Percentiles rank a stretch among this genome's conserved stretches.
phyloP scores from a whole-genome alignment of 2,113 vertebrate genomes.

The Phoenicopterus ruber region DNA sequence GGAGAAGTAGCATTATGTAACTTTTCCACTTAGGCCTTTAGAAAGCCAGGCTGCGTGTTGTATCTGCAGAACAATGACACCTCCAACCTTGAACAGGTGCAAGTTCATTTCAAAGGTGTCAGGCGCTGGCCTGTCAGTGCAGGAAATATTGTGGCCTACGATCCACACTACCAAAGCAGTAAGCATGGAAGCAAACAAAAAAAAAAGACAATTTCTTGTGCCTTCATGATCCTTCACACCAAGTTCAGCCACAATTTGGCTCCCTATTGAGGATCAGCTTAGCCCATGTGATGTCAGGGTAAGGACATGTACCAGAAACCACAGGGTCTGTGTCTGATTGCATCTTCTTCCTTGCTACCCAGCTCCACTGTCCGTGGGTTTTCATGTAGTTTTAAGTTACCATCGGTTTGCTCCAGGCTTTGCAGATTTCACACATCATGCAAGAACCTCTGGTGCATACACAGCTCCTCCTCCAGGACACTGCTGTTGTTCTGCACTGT shows the following conservation, averaged over 20 bases:
- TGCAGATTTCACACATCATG: not conserved
- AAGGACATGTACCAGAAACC: not conserved
- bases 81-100: not conserved
- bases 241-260: not conserved
- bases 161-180: not conserved
- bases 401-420: not conserved
- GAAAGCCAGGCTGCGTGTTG: not conserved
- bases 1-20: not conserved
- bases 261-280: not conserved
- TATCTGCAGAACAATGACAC: not conserved
- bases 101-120: not conserved
- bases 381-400: not conserved
- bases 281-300: not conserved
- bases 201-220: not conserved
- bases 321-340: rapidly evolving
- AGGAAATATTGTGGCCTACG: not conserved
- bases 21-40: not conserved
- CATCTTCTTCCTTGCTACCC: not conserved
- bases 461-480: not conserved
- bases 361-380: not conserved
- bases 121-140: not conserved
- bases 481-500: not conserved
- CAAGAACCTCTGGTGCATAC: not conserved
- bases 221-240: not conserved
- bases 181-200: not conserved